phyloP scores from a whole-genome alignment of 2,888 invertebrate species.

The Philaethria dido region DNA sequence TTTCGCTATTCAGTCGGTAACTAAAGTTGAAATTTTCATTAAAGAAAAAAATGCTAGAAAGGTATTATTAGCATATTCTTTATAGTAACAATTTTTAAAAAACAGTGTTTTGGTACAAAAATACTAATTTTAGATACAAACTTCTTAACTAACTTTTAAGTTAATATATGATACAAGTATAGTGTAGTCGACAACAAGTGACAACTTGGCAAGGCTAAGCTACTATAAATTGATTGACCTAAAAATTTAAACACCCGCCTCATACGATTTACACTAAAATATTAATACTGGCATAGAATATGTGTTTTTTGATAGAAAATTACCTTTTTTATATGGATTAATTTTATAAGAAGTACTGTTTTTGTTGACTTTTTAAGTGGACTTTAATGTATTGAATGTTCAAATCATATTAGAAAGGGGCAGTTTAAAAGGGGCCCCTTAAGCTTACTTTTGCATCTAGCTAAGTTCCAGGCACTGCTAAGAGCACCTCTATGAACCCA shows the following conservation, averaged over 20 bases:
- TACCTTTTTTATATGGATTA: background rate
- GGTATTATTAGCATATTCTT: background rate
- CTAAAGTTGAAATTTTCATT: conserved; percentile 18
- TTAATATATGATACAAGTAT: conserved; percentile 37
- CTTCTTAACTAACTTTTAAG: conserved; percentile 43
- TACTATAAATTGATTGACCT: conserved; percentile 27
- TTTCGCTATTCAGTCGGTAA: conserved; percentile 25
- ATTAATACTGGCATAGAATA: conserved; percentile 2
- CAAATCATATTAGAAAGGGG: no score
- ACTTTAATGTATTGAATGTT: background rate
- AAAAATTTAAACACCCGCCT: conserved; percentile 18
- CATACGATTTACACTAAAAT: conserved; percentile 7
- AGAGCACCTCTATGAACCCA: no score
- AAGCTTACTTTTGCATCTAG: no score
- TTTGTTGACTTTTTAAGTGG: background rate
- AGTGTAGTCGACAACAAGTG: conserved; percentile 30
- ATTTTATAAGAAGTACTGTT: background rate
- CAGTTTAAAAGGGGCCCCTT: no score
- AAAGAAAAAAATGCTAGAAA: conserved; percentile 22
- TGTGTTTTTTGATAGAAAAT: conserved; percentile 17
- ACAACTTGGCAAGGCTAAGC: conserved; percentile 31
- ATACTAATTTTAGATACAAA: conserved; percentile 63
- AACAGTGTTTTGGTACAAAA: conserved; percentile 64
- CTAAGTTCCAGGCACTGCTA: no score
- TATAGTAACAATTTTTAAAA: conserved; percentile 10